phyloP scores from a whole-genome alignment of 2,113 vertebrate genomes.

The Arothron firmamentum region DNA sequence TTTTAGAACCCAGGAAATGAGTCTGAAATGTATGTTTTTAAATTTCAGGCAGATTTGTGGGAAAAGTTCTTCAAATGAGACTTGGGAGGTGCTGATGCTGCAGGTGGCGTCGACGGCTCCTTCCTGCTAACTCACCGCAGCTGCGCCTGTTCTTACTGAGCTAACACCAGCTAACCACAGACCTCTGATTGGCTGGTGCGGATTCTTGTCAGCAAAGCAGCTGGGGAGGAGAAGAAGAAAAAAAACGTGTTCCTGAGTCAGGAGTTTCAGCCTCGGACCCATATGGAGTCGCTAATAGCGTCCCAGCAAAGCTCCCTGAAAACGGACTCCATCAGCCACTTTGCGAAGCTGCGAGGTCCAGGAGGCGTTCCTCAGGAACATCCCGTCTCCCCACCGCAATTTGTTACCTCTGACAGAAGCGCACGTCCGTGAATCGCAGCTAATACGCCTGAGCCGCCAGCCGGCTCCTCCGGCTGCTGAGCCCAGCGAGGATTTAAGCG shows the following conservation, averaged over 20 bases:
- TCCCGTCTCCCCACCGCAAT: constrained; percentile 22
- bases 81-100: too few relatives aligned
- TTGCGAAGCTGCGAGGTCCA: constrained; percentile 22
- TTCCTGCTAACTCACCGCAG: too few relatives aligned
- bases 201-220: too few relatives aligned
- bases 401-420: constrained; percentile 42
- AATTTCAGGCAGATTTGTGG: too few relatives aligned
- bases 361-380: constrained; percentile 30
- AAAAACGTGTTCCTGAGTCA: constrained; percentile 25
- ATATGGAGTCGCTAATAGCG: constrained; percentile 12
- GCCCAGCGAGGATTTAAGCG: constrained; percentile 18
- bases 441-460: constrained; percentile 30
- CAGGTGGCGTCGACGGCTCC: too few relatives aligned
- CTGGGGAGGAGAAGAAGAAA: too few relatives aligned
- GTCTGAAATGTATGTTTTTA: too few relatives aligned
- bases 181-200: too few relatives aligned
- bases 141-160: too few relatives aligned
- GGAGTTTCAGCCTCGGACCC: constrained; percentile 18
- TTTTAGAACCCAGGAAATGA: too few relatives aligned
- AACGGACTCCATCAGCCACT: constrained; percentile 21
- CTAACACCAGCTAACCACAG: too few relatives aligned
- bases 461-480: constrained; percentile 32
- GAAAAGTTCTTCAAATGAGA: too few relatives aligned
- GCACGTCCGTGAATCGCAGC: constrained; percentile 40
- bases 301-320: constrained; percentile 13